Base-by-base conservation (phyloP, 2,888 invertebrate species). In the Vesta saturnalis region DNA sequence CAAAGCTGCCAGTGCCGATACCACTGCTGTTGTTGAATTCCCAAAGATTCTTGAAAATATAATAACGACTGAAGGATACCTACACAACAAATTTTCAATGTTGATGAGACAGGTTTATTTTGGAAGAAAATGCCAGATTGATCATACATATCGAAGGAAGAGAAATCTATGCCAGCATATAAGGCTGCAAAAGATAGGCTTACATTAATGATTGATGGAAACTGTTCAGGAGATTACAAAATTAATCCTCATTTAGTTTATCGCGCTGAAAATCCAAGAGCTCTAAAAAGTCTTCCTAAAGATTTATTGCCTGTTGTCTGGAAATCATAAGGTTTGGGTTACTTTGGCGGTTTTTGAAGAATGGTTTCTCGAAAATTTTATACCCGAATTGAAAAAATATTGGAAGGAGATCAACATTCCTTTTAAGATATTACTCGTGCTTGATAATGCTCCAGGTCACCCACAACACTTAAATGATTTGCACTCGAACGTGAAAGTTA, bases 171-270 rank as follows among this genome's bases (percentile, higher is more conserved):
- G 18, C 14, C n/a, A 14, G 59, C 19, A n/a, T 64, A 62, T 60
- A 47, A 61, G 60, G 64, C 49, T 35, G 46, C 46, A n/a, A 61
- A 64, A 47, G 64, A 64, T 64, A 60, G 59, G 6, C 46, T 61
- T 21, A 64, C 64, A 4, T 47, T 64, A 3, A 19, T 64, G n/a
- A 16, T 65, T 63, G 64, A 61, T 21, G 46, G 65, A 64, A n/a
- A n/a, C n/a, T n/a, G n/a, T n/a, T n/a, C n/a, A n/a, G n/a, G n/a
- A n/a, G n/a, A n/a, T n/a, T n/a, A n/a, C n/a, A n/a, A n/a, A n/a
- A n/a, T n/a, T n/a, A n/a, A n/a, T n/a, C n/a, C n/a, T n/a, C n/a
- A 64, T 15, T 6, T 46, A 10, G 21, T 59, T 8, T 23, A 59
- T 43, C 59, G 46, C 8, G 43, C 22, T 2, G 6, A 8, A 59